Evolutionary conservation across 2,113 vertebrate species (phyloP).

Genomic region (Empidonax alnorum): DNA sequence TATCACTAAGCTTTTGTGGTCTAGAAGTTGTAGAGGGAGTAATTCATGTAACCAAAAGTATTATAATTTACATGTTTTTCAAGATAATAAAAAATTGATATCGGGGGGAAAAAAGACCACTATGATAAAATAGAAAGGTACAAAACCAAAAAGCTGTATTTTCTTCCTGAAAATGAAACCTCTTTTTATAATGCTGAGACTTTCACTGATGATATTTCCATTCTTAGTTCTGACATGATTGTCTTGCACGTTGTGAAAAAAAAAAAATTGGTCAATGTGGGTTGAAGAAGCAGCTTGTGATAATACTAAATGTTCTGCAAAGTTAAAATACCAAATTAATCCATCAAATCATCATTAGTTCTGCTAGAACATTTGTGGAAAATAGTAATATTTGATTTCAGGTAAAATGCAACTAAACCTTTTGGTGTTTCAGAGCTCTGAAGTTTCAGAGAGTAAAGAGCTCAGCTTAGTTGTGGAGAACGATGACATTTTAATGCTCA

Average conservation of each 20-base stretch:
- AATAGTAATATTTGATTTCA: not conserved
- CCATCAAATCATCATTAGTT: not conserved
- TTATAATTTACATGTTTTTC: not conserved
- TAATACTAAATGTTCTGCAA: not conserved
- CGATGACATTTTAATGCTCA: not conserved
- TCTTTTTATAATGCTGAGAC: not conserved
- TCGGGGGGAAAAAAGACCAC: not conserved
- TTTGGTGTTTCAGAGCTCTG: not conserved
- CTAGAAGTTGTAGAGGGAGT: not conserved
- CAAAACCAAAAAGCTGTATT: not conserved
- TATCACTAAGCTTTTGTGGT: not conserved
- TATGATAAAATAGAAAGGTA: not conserved
- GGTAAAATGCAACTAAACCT: not conserved
- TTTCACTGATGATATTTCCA: not conserved
- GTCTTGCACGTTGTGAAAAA: not conserved
- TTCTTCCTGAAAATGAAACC: not conserved
- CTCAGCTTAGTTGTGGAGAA: not conserved
- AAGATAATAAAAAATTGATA: not conserved
- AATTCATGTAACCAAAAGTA: not conserved
- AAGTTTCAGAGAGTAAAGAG: not conserved
- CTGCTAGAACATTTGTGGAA: not conserved
- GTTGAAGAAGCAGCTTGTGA: not conserved
- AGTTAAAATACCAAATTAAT: not conserved
- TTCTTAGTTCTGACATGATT: not conserved
- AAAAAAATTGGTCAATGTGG: fast-evolving